Evolutionary conservation across 2,797 vertebrate genomes (phyloP), one percentile per base, ranked within the genome.

Genomic region (Scolopax rusticola): DNA sequence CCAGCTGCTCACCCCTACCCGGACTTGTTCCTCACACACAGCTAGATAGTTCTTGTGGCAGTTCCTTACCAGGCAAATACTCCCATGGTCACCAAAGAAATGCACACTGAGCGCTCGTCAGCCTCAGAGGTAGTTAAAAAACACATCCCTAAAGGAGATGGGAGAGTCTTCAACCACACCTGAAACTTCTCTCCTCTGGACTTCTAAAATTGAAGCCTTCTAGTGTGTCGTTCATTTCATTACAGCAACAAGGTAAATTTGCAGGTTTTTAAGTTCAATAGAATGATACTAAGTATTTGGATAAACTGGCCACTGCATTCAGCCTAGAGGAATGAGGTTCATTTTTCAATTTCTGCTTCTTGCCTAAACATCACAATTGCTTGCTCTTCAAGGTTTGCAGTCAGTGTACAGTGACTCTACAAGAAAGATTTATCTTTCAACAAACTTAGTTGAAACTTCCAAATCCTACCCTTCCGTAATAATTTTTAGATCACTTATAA

Each of bases 1-100:
- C 1, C 7, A n/a, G 3, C 48, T 53, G 48, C 63, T 51, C 5
- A 0, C 8, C 32, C 32, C 0, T 2, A 14, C 12, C 15, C 10
- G 6, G 1, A 15, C 32, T 28, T 15, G 9, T 15, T 4, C 33
- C 13, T 59, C 27, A 23, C 48, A 64, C 19, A 0, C 36, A 28
- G 33, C 38, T 5, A 6, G n/a, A 27, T 2, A 51, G 38, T 57
- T 75, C 33, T 33, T 20, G 12, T 4, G 9, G 48, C 0, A 0
- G 24, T 4, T 41, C 50, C 53, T 73, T 43, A 12, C 7, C 8
- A 1, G 9, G 33, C 36, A 70, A 43, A 18, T 8, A 12, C 15
- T 79, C 21, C 36, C 30, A 28, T 7, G 13, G 54, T 20, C 38
- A 53, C 0, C 30, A 65, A 5, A 43, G 27, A 19, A 51, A 67